These are phyloP conservation scores for Nerophis ophidion DNA, from an alignment of 2,113 vertebrate genomes.

Conservation along the genomic window DNA sequence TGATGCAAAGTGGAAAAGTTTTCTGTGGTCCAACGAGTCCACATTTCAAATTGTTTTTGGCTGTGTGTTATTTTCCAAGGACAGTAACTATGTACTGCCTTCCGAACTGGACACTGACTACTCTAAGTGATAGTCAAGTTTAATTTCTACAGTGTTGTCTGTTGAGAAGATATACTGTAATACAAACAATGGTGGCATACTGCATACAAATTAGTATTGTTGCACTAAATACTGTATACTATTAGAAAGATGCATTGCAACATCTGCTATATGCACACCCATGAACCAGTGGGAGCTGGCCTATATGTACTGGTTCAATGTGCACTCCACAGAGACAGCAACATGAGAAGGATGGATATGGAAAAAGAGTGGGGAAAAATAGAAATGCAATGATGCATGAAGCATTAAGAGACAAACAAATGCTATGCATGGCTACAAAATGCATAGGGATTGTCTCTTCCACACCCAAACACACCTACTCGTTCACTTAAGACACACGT, in stretches of 20 bases:
- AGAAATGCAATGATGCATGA: constrained; percentile 16
- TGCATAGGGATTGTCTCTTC: too few species aligned
- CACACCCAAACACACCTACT: not conserved
- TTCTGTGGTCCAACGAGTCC: too few species aligned
- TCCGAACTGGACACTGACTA: too few species aligned
- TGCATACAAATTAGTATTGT: not conserved
- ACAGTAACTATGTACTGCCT: too few species aligned
- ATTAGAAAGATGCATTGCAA: constrained; percentile 6
- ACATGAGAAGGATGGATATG: not conserved
- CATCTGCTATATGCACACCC: constrained; percentile 36
- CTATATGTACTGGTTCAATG: constrained; percentile 31
- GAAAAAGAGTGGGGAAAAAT: not conserved
- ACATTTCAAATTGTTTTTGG: too few species aligned
- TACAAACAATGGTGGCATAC: too few species aligned
- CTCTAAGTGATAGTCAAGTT: too few species aligned
- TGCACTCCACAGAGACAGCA: constrained; percentile 5
- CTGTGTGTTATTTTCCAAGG: too few species aligned
- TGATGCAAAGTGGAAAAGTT: too few species aligned
- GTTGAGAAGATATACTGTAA: too few species aligned
- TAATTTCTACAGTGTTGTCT: too few species aligned
- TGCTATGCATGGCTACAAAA: not conserved
- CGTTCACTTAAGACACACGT: constrained; percentile 9
- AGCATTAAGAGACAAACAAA: not conserved
- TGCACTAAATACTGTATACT: not conserved
- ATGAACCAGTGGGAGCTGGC: constrained; percentile 47